Evolutionary conservation across 2,888 invertebrate genomes (phyloP).

Genomic region (Lottia scabra): DNA sequence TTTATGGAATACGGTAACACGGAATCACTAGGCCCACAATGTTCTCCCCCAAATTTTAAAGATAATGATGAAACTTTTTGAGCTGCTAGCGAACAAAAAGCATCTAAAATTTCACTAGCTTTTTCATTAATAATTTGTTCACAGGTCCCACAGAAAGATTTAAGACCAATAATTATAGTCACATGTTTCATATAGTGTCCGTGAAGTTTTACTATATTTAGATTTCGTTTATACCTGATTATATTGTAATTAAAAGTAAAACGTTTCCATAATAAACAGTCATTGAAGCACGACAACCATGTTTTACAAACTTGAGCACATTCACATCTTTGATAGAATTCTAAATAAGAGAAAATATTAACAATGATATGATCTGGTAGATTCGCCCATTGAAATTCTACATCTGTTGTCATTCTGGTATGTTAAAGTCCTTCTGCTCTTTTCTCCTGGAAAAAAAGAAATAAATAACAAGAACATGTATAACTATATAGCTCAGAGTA

Average conservation of each 20-base stretch:
- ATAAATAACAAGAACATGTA: too few species aligned
- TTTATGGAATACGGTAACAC: slow-evolving; percentile 59
- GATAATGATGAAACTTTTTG: slow-evolving; percentile 34
- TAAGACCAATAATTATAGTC: slow-evolving; percentile 55
- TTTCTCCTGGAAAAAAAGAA: too few species aligned
- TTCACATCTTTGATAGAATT: slow-evolving; percentile 43
- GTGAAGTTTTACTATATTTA: slow-evolving; percentile 45
- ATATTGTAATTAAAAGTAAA: slow-evolving; percentile 47
- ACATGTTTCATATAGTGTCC: slow-evolving; percentile 51
- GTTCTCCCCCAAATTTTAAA: slow-evolving; percentile 52
- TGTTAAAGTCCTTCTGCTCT: too few species aligned
- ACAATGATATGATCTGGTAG: slow-evolving; percentile 60
- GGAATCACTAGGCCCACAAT: slow-evolving; percentile 65
- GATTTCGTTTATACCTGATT: slow-evolving; percentile 24
- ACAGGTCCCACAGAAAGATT: too few species aligned
- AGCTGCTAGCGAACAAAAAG: slow-evolving; percentile 35
- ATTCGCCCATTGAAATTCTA: slow-evolving; percentile 33
- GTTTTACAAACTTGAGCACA: slow-evolving; percentile 49
- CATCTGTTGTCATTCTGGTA: not conserved
- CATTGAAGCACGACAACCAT: slow-evolving; percentile 54
- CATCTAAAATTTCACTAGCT: slow-evolving; percentile 49
- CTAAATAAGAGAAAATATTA: slow-evolving; percentile 52
- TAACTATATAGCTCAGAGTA: too few species aligned
- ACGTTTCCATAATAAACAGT: slow-evolving; percentile 55
- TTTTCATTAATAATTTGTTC: slow-evolving; percentile 47